A percentile compares a stretch with the other conserved stretches of the same genome.
These are phyloP conservation scores for Dufourea novaeangliae DNA, from an alignment of 1,140 invertebrate species.

Conservation along the genomic window DNA sequence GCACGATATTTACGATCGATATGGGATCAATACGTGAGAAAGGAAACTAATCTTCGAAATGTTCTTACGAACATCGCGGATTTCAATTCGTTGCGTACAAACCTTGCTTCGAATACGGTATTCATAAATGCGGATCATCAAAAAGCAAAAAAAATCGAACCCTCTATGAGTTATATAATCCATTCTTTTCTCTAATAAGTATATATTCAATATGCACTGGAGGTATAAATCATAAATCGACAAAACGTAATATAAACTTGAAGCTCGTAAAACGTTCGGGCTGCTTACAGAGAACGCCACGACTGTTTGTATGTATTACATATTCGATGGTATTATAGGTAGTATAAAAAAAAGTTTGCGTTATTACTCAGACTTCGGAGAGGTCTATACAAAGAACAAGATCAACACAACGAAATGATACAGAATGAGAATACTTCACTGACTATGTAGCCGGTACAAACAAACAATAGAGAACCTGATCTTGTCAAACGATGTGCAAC, in stretches of 20 bases:
- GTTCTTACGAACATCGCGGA: not conserved
- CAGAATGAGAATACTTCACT: not conserved
- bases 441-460: not conserved
- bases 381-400: not conserved
- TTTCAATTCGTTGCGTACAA: not conserved
- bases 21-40: slow-evolving; percentile 13
- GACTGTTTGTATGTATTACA: not conserved
- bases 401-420: not conserved
- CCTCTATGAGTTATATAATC: not conserved
- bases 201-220: not conserved
- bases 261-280: not conserved
- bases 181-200: not conserved
- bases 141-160: not conserved
- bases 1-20: slow-evolving; percentile 38
- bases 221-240: slow-evolving; percentile 4
- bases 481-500: not conserved
- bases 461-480: not conserved
- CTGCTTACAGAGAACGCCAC: not conserved
- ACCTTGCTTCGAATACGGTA: not conserved
- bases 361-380: not conserved
- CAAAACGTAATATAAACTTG: not conserved
- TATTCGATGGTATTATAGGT: not conserved
- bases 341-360: not conserved
- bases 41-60: slow-evolving; percentile 15
- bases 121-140: not conserved